phyloP scores from a whole-genome alignment of 1,140 invertebrate genomes.

The Akabosia matsudoensis region DNA sequence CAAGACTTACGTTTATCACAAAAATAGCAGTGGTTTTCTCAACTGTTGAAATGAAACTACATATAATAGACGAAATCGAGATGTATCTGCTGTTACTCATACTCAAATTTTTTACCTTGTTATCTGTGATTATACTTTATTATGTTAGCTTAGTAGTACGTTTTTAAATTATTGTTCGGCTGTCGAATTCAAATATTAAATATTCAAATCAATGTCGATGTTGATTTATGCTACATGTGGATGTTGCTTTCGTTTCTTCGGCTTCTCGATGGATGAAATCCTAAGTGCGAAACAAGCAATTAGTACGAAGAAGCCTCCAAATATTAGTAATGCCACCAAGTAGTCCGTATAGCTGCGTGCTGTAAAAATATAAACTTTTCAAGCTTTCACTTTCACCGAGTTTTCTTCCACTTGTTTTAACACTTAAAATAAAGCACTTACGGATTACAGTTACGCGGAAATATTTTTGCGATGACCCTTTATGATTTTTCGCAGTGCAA shows the following conservation, averaged over 20 bases:
- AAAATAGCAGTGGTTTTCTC: no score
- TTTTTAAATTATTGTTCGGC: no score
- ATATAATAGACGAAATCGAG: no score
- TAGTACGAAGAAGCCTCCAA: background rate
- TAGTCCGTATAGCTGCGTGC: slow-evolving; percentile 4
- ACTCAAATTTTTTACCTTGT: no score
- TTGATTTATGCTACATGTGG: background rate
- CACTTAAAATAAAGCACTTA: background rate
- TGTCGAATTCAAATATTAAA: background rate
- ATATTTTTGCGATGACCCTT: background rate
- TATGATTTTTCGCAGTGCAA: background rate
- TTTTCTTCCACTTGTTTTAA: background rate
- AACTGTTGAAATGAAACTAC: no score
- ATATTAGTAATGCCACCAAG: background rate
- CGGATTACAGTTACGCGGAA: background rate
- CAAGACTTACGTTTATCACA: no score
- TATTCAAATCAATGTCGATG: background rate
- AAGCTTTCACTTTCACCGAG: background rate
- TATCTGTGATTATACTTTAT: no score
- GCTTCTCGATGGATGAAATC: background rate
- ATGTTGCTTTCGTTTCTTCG: background rate
- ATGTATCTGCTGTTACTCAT: no score
- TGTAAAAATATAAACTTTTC: background rate
- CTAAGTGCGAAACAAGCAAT: background rate
- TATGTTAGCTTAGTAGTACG: no score